phyloP scores from a whole-genome alignment of 2,113 vertebrate genomes.

The Synchiropus splendidus region DNA sequence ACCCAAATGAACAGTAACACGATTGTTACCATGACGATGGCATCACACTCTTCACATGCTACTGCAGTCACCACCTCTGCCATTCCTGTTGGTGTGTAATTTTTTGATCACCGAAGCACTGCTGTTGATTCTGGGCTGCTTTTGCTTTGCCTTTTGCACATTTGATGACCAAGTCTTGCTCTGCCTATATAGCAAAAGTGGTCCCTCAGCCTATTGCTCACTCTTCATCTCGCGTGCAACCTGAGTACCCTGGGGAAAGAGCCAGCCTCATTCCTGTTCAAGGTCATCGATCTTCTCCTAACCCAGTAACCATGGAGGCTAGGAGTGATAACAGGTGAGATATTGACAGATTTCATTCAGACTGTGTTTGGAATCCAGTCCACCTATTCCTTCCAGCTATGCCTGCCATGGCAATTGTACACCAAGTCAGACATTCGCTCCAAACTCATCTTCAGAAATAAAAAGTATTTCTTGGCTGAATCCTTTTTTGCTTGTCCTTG shows the following conservation, averaged over 20 bases:
- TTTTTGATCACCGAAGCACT: background rate
- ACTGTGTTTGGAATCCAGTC: too few species aligned
- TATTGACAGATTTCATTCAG: too few species aligned
- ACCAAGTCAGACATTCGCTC: too few species aligned
- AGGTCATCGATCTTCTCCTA: slow-evolving; percentile 88
- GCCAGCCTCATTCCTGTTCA: slow-evolving; percentile 87
- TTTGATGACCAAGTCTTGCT: background rate
- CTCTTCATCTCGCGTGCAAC: slow-evolving; percentile 88
- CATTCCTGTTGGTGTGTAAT: slow-evolving; percentile 89
- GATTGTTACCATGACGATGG: slow-evolving; percentile 95
- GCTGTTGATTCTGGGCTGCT: too few species aligned
- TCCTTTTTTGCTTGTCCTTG: background rate
- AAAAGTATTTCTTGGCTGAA: too few species aligned
- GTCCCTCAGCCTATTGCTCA: slow-evolving; percentile 95
- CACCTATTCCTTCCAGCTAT: too few species aligned
- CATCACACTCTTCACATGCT: slow-evolving; percentile 94
- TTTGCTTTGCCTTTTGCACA: background rate
- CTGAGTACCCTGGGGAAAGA: slow-evolving; percentile 86
- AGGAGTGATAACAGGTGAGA: slow-evolving; percentile 87
- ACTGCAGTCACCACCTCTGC: slow-evolving; percentile 91
- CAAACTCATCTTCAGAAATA: too few species aligned
- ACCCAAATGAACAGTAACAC: slow-evolving; percentile 86
- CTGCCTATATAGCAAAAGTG: slow-evolving; percentile 82
- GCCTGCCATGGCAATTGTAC: too few species aligned
- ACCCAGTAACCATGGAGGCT: slow-evolving; percentile 91